Evolutionary conservation across 2,797 vertebrate species (phyloP).

Genomic region (Denticeps clupeoides): DNA sequence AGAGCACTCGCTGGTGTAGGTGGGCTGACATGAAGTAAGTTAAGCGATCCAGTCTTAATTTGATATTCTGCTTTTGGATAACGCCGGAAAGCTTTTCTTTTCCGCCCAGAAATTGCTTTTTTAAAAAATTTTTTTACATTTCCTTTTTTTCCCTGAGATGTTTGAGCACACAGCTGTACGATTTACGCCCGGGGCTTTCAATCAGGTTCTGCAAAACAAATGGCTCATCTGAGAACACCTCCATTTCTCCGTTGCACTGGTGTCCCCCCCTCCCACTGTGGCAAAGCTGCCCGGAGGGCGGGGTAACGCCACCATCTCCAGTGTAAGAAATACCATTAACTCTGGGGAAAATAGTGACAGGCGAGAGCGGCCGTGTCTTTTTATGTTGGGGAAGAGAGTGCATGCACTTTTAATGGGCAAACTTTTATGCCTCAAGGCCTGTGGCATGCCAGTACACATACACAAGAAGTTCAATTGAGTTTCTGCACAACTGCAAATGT

Average conservation of each 20-base stretch:
- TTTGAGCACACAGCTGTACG: neutral
- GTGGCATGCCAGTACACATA: too few relatives aligned
- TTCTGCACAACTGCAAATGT: too few relatives aligned
- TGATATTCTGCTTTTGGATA: neutral
- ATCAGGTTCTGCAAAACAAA: conserved; percentile 29
- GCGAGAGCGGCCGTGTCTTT: conserved; percentile 9
- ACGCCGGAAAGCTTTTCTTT: neutral
- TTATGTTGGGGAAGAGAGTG: neutral
- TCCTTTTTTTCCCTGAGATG: conserved; percentile 8
- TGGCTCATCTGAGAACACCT: conserved; percentile 23
- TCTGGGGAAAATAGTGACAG: conserved; percentile 12
- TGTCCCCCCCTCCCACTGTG: conserved; percentile 2
- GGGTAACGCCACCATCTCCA: conserved; percentile 7
- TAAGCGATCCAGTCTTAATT: conserved; percentile 1
- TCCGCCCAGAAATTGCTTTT: neutral
- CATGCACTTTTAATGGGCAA: neutral
- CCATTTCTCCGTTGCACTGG: conserved; percentile 14
- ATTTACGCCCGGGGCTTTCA: conserved; percentile 19
- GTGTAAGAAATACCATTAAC: conserved; percentile 5
- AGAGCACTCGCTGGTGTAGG: neutral
- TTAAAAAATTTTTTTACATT: too few relatives aligned
- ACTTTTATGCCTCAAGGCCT: conserved; percentile 1
- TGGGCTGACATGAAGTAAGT: neutral
- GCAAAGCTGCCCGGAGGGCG: conserved; percentile 13
- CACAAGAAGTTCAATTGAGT: too few relatives aligned